These are phyloP conservation scores for Sinodicranocentrus sp. DNA, from an alignment of 2,888 invertebrate genomes.

Conservation along the genomic window DNA sequence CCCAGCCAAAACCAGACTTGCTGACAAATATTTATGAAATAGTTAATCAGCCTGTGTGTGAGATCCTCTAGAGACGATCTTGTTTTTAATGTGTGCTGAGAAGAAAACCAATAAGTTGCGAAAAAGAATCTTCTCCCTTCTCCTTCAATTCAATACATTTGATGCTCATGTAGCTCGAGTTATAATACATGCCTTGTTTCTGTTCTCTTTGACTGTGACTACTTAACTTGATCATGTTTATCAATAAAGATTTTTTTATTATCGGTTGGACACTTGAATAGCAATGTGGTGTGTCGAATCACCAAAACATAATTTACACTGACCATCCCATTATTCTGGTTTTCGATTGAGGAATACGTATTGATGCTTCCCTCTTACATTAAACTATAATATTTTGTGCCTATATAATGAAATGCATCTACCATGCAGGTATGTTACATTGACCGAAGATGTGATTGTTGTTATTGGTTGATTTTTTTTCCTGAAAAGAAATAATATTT, in stretches of 20 bases:
- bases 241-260: constrained; percentile 34
- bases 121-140: background rate
- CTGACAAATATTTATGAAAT: constrained; percentile 60
- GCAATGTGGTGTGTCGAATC: constrained; percentile 62
- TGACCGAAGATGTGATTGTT: too few species aligned
- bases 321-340: constrained; percentile 70
- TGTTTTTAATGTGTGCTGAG: constrained; percentile 22
- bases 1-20: constrained; percentile 4
- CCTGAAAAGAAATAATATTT: background rate
- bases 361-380: background rate
- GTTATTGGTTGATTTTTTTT: too few species aligned
- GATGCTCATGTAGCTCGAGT: constrained; percentile 23
- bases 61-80: constrained; percentile 8
- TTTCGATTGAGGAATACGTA: constrained; percentile 18
- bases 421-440: too few species aligned
- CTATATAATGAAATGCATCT: too few species aligned
- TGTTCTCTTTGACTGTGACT: constrained; percentile 27
- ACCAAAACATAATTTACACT: constrained; percentile 61
- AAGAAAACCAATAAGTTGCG: constrained; percentile 23
- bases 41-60: constrained; percentile 32
- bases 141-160: too few species aligned
- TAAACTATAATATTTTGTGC: background rate
- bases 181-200: constrained; percentile 19
- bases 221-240: constrained; percentile 60
- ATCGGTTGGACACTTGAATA: constrained; percentile 38